phyloP scores from a whole-genome alignment of 2,888 invertebrate species.

The Glaucopsyche alexis region DNA sequence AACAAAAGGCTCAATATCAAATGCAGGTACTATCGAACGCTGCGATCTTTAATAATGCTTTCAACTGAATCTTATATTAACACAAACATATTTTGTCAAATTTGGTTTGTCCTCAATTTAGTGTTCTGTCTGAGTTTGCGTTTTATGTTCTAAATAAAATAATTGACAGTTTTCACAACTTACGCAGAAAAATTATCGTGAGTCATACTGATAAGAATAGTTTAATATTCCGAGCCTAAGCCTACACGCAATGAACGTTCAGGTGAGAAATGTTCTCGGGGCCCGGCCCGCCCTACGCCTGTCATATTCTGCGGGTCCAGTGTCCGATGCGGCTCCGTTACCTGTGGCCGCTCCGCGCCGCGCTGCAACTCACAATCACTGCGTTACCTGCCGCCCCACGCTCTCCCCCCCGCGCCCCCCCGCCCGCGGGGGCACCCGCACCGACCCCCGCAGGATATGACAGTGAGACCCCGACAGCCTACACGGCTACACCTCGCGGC shows the following conservation, averaged over 20 bases:
- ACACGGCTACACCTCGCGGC: constrained; percentile 34
- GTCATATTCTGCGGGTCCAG: constrained; percentile 67
- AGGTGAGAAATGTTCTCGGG: constrained; percentile 21
- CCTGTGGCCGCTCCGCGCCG: constrained; percentile 44
- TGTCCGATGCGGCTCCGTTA: constrained; percentile 48
- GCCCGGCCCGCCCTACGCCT: constrained; percentile 51
- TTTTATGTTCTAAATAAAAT: background rate
- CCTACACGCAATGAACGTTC: background rate
- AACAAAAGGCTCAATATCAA: too few species aligned
- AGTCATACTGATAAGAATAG: background rate
- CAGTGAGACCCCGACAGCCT: constrained; percentile 44
- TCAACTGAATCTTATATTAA: background rate
- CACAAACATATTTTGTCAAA: too few species aligned
- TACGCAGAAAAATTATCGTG: background rate
- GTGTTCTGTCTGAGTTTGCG: background rate
- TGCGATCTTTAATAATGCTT: background rate
- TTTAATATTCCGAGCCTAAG: background rate
- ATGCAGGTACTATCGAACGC: background rate
- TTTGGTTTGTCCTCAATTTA: background rate
- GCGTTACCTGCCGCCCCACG: constrained; percentile 22
- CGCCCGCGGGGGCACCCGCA: constrained; percentile 34
- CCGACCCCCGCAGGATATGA: constrained; percentile 67
- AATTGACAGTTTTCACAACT: background rate
- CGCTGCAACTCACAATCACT: constrained; percentile 46
- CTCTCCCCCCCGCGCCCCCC: constrained; percentile 39